Evolutionary conservation across 2,888 invertebrate genomes (phyloP), one percentile per base, ranked within the genome.

Genomic region (Hipparchia semele): DNA sequence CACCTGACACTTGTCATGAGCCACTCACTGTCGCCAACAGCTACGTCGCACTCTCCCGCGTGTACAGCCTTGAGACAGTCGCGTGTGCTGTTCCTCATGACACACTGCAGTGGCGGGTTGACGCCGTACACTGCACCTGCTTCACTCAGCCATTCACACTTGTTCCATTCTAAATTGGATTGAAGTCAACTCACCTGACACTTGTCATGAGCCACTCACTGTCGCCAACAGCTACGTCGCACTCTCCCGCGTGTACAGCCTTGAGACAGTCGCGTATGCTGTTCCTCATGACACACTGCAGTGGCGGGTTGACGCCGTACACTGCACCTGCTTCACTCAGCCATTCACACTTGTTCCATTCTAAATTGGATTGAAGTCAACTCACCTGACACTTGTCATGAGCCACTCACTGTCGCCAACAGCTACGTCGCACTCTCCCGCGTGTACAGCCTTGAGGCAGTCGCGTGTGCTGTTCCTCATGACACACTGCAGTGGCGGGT

Each of bases 51-150:
- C 2, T 94, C 91, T 13, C 95, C 94, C 0, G 90, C 85, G 6
- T 90, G 85, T 0, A 97, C 94, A 1, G 96, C 95, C 46, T 94
- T 88, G 94, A 98, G 94, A 81, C 98, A 98, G 12, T 95, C 95
- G 8, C 95, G 94, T 4, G 94, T 86, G 77, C 92, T 94, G 3
- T 90, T 88, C 1, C 96, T 95, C 77, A 95, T 91, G 8, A 96
- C 89, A 83, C 99, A 99, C 76, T 97, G 96, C 23, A 99, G 89
- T n/a, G 96, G 96, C 0, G 99, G 98, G 76, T 96, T 94, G 0
- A 98, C 93, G 0, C 97, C 97, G 80, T 96, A 53, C 46, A 46
- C 46, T 6, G 46, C 46, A 39, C 39, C 39, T 39, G 2, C 96
- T 79, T 97, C 96, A 73, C 96, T 95, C 81, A 98, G 84, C 95